Conservation (phyloP, 2,797 vertebrate genomes). For the Danio aesculapii region DNA sequence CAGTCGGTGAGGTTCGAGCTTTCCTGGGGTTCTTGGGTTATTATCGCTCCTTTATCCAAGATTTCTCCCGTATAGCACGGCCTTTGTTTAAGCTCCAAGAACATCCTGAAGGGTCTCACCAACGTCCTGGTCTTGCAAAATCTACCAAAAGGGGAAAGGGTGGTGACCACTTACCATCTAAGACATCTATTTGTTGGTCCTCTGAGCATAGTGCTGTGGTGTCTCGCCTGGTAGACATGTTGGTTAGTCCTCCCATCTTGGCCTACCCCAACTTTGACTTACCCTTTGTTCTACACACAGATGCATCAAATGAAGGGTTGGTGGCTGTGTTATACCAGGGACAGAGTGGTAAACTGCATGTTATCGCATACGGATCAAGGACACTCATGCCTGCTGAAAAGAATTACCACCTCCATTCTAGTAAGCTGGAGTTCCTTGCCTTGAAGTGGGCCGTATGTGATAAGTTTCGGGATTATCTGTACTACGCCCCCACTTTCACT, state of each 20-base stretch:
- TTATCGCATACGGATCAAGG: background rate
- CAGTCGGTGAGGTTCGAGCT: background rate
- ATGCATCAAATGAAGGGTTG: background rate
- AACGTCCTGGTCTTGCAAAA: background rate
- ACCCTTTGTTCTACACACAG: background rate
- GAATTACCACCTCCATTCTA: background rate
- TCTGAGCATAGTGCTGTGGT: too few relatives aligned
- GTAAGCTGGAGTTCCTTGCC: background rate
- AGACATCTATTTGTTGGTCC: too few relatives aligned
- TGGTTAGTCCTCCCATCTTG: too few relatives aligned
- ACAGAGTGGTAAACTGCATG: background rate
- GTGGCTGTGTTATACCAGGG: background rate
- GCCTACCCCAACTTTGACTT: background rate
- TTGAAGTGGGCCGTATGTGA: background rate
- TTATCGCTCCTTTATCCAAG: background rate
- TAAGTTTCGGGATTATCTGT: background rate
- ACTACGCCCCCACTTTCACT: background rate
- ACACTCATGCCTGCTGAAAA: constrained; percentile 2
- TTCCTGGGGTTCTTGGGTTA: background rate
- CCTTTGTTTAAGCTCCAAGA: background rate
- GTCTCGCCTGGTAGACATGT: constrained; percentile 14
- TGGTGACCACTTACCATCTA: too few relatives aligned
- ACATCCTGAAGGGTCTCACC: background rate
- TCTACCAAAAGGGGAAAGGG: background rate
- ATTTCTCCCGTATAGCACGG: background rate